phyloP scores from a whole-genome alignment of 1,140 invertebrate genomes.

The Drosophila virilis region DNA sequence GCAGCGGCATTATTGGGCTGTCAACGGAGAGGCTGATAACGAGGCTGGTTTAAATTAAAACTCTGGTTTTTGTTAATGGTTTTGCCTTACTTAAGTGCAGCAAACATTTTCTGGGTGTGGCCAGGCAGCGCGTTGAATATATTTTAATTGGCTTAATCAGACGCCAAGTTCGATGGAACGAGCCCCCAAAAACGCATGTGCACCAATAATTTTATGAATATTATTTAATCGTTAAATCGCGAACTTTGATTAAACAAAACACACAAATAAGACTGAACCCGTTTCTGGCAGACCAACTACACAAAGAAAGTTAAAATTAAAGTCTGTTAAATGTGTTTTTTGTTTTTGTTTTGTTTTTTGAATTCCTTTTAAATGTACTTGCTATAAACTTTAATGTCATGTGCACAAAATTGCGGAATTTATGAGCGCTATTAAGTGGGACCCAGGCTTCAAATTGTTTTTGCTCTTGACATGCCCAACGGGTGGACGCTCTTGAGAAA shows the following conservation, averaged over 20 bases:
- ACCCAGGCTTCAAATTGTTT: conserved; percentile 29
- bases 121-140: conserved; percentile 7
- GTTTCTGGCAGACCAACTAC: conserved; percentile 50
- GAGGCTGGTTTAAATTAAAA: conserved; percentile 55
- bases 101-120: conserved; percentile 66
- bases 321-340: conserved; percentile 23
- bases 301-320: conserved; percentile 81
- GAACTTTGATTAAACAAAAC: conserved; percentile 38
- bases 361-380: conserved; percentile 28
- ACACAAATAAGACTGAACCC: conserved; percentile 43
- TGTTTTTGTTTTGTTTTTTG: background rate
- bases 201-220: conserved; percentile 58
- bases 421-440: conserved; percentile 40
- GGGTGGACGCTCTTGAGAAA: conserved; percentile 28
- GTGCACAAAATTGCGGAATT: conserved; percentile 31
- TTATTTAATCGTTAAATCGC: conserved; percentile 60
- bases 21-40: conserved; percentile 4
- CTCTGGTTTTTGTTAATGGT: conserved; percentile 47
- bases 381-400: conserved; percentile 37
- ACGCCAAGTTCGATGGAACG: conserved; percentile 44
- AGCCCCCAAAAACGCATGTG: conserved; percentile 66
- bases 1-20: background rate
- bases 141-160: conserved; percentile 73
- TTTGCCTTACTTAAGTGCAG: conserved; percentile 68
- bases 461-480: conserved; percentile 51